These are phyloP conservation scores for Scaptomyza polygonia DNA, from an alignment of 2,888 invertebrate genomes.

Conservation along the genomic window DNA sequence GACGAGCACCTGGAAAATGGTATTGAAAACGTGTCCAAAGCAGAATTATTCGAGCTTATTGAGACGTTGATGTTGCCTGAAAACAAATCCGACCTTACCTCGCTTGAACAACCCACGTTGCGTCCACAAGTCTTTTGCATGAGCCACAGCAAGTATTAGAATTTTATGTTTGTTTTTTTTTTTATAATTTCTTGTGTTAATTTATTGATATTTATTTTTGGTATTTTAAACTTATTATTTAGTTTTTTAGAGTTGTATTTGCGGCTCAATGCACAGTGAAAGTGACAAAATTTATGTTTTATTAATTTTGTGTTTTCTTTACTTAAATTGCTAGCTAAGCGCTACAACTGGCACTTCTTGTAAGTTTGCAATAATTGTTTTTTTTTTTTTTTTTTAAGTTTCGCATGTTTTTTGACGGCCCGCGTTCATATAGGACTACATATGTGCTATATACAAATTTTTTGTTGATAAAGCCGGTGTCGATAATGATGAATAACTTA, in stretches of 20 bases:
- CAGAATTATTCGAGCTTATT: conserved; percentile 77
- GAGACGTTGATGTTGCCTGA: conserved; percentile 79
- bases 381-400: neutral
- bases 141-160: conserved; percentile 84
- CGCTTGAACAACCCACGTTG: conserved; percentile 73
- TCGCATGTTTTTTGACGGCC: conserved; percentile 3
- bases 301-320: conserved; percentile 12
- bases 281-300: conserved; percentile 24
- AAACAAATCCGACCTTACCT: conserved; percentile 70
- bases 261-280: conserved; percentile 24
- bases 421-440: neutral
- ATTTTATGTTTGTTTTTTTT: conserved; percentile 58
- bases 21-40: conserved; percentile 73
- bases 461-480: neutral
- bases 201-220: conserved; percentile 41
- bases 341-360: neutral
- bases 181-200: conserved; percentile 22
- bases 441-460: neutral
- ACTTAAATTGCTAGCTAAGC: neutral
- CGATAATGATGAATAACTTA: neutral
- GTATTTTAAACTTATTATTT: conserved; percentile 25
- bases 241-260: conserved; percentile 14
- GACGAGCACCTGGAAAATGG: conserved; percentile 85
- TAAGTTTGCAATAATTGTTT: neutral
- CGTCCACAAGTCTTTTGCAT: conserved; percentile 81